Conservation (phyloP, 2,113 vertebrate genomes). For the Zosterops hypoxanthus region DNA sequence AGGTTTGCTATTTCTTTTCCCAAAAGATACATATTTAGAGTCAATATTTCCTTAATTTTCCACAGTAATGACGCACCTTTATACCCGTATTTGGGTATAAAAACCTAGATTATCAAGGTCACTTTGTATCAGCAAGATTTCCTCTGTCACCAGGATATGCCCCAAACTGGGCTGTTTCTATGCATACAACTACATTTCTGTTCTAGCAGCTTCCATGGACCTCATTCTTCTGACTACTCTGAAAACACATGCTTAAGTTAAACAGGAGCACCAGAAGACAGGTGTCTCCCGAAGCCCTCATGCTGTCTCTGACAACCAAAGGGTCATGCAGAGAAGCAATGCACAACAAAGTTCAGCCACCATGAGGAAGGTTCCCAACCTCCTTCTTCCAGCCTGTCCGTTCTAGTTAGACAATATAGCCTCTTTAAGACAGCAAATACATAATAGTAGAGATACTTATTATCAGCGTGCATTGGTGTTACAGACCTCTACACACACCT, state of each 20-base stretch:
- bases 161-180: background rate
- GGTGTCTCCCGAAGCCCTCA: background rate
- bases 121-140: background rate
- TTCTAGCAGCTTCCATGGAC: background rate
- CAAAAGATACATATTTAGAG: background rate
- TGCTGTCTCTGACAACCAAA: rapidly evolving
- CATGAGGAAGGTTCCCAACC: background rate
- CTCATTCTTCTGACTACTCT: background rate
- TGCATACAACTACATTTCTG: background rate
- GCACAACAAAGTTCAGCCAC: background rate
- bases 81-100: background rate
- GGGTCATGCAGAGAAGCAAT: background rate
- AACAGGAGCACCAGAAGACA: background rate
- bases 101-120: background rate
- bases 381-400: rapidly evolving
- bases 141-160: background rate
- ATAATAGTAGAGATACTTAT: background rate
- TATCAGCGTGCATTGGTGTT: background rate
- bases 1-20: background rate
- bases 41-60: background rate
- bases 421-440: background rate
- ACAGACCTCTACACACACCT: rapidly evolving
- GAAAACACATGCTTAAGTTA: rapidly evolving
- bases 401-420: background rate
- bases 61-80: background rate